Base-by-base conservation (phyloP, 2,113 vertebrate genomes). In the Myotis brandtii region DNA sequence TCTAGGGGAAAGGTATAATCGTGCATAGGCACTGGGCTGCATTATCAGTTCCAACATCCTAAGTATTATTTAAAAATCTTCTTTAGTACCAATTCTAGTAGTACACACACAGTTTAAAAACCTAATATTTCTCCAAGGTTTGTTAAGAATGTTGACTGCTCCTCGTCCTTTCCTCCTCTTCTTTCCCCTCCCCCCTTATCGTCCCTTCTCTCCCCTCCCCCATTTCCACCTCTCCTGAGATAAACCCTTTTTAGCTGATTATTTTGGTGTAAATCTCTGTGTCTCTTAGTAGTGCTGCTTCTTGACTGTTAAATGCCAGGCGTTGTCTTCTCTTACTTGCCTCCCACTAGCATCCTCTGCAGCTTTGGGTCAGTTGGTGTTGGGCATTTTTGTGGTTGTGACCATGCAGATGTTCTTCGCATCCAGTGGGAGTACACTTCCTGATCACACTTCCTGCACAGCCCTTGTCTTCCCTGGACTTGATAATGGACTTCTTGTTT, bases 171-270 rank as follows among this genome's bases (percentile, higher is more conserved):
- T 48, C 3, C 21, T 50, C 16, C 2, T 11, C 6, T 21, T 3
- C 3, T 12, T 3, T 23, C 20, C 8, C 27, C 1, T 4, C 56
- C 64, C 64, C 27, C 18, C 3, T 32, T 17, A 8, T 43, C 1
- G 6, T 25, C 9, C 2, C 7, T 1, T 32, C 5, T 4, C 21
- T 2, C 30, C 13, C 40, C 2, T 1, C 34, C 34, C 11, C 40
- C 3, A 3, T 80, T 59, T 69, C 52, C 18, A 16, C 20, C 21
- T 50, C 32, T 50, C n/a, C 12, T 9, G 59, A 93, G 37, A 59
- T 16, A 23, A 59, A 12, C 3, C 21, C 9, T 54, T 18, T 62
- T 72, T 20, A 21, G 56, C 17, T 76, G 64, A 20, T 70, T 23
- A 6, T 85, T 88, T 62, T 40, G 25, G 1, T 54, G 7, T 64